Conservation (phyloP, 2,797 vertebrate species). For the Clarias fuscus region DNA sequence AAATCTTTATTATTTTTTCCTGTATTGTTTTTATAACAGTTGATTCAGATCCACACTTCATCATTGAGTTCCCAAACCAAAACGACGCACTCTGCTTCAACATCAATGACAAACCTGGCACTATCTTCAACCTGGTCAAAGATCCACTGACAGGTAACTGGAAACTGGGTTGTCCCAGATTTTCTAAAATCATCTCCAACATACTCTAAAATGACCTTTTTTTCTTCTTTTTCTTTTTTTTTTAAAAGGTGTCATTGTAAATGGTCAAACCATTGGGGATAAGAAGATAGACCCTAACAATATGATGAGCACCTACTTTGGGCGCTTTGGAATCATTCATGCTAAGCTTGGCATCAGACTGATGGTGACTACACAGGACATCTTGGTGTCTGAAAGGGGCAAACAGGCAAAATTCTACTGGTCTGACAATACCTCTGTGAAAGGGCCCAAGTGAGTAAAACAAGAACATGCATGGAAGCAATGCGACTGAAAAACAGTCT, state of each 20-base stretch:
- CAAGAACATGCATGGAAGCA: not conserved
- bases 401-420: constrained; percentile 73
- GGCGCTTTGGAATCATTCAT: constrained; percentile 81
- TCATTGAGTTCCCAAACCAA: constrained; percentile 74
- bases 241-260: constrained; percentile 81
- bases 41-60: constrained; percentile 81
- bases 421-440: constrained; percentile 73
- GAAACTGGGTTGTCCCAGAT: not conserved
- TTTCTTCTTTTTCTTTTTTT: not conserved
- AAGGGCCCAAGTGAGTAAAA: constrained; percentile 66
- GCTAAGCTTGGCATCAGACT: constrained; percentile 72
- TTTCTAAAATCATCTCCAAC: not conserved
- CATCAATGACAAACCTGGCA: constrained; percentile 66
- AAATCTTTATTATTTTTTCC: too few relatives aligned
- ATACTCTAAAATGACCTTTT: not conserved
- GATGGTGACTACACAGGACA: constrained; percentile 77
- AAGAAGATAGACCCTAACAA: constrained; percentile 65
- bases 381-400: constrained; percentile 71
- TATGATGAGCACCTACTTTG: constrained; percentile 82
- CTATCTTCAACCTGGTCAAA: constrained; percentile 75
- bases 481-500: not conserved
- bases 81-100: constrained; percentile 81
- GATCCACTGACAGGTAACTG: constrained; percentile 79
- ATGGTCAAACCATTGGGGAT: constrained; percentile 83
- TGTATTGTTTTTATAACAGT: constrained; percentile 68